These are phyloP conservation scores for Borostomias antarcticus DNA, from an alignment of 2,797 vertebrate genomes.

Conservation along the genomic window DNA sequence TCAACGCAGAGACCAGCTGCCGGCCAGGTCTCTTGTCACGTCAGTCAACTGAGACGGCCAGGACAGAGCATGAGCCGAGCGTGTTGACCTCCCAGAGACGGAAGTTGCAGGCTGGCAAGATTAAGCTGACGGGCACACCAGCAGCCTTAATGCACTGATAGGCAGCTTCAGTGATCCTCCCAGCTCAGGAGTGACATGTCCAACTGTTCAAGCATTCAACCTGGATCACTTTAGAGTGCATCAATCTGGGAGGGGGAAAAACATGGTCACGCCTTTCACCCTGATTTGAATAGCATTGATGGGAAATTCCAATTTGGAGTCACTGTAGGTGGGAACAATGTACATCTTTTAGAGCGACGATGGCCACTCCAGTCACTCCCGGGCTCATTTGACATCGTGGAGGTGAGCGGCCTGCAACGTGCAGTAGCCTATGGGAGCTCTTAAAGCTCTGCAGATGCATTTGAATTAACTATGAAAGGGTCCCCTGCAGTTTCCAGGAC, in stretches of 20 bases:
- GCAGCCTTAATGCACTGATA: slow-evolving; percentile 33
- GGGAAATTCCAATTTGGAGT: neutral
- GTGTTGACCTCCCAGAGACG: slow-evolving; percentile 29
- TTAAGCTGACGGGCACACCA: no score
- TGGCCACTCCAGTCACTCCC: slow-evolving; percentile 3
- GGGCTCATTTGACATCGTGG: slow-evolving; percentile 27
- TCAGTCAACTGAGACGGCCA: slow-evolving; percentile 34
- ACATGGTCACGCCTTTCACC: slow-evolving; percentile 24
- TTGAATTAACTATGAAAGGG: slow-evolving; percentile 43
- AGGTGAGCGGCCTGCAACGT: slow-evolving; percentile 29
- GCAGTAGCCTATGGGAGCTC: slow-evolving; percentile 23
- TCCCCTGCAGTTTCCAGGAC: slow-evolving; percentile 20
- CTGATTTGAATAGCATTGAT: slow-evolving; percentile 24
- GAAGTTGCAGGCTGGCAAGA: no score
- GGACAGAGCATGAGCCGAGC: slow-evolving; percentile 31
- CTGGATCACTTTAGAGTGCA: slow-evolving; percentile 18
- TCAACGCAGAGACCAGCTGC: slow-evolving; percentile 18
- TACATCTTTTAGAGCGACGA: slow-evolving; percentile 27
- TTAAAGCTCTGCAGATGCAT: slow-evolving; percentile 44
- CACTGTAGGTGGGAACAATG: slow-evolving; percentile 29
- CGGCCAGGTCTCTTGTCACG: slow-evolving; percentile 33
- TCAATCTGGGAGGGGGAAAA: neutral
- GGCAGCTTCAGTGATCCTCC: slow-evolving; percentile 26
- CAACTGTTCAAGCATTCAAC: slow-evolving; percentile 11
- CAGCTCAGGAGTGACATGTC: slow-evolving; percentile 37